A percentile compares a stretch with the other conserved stretches of the same genome.
Evolutionary conservation across 2,888 invertebrate genomes (phyloP).

Genomic region (Hesperia comma): DNA sequence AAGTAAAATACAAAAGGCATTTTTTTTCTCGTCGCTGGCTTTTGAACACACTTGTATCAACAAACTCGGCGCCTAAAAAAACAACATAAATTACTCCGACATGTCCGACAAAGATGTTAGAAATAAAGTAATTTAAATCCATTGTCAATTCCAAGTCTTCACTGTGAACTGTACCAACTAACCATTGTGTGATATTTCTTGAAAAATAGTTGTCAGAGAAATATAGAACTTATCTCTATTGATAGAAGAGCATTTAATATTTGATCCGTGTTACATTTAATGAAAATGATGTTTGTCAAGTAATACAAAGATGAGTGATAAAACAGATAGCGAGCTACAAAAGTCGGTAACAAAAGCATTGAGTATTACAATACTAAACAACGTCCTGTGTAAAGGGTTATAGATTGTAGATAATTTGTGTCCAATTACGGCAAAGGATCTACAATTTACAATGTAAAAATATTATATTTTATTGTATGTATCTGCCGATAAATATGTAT

Average conservation of each 20-base stretch:
- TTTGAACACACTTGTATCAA: conserved; percentile 68
- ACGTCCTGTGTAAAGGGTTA: conserved; percentile 48
- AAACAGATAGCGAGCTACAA: conserved; percentile 75
- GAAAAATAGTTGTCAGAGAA: conserved; percentile 40
- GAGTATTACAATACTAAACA: conserved; percentile 61
- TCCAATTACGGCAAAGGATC: conserved; percentile 7
- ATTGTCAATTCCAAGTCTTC: conserved; percentile 72
- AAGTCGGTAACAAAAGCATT: conserved; percentile 71
- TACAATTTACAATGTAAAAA: too few species aligned
- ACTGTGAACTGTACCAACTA: conserved; percentile 54
- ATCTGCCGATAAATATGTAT: too few species aligned
- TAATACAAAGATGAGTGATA: conserved; percentile 70
- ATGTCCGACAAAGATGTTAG: conserved; percentile 67
- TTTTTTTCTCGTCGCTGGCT: not conserved
- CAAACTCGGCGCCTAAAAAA: conserved; percentile 52
- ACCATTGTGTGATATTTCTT: conserved; percentile 44
- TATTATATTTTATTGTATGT: too few species aligned
- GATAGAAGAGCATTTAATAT: conserved; percentile 41
- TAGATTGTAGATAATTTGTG: conserved; percentile 23
- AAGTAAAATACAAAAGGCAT: not conserved
- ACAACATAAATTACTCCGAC: conserved; percentile 68
- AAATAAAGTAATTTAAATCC: conserved; percentile 79
- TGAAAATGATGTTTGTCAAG: conserved; percentile 45
- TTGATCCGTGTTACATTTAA: conserved; percentile 23
- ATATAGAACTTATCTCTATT: conserved; percentile 46